Base-by-base conservation (phyloP, 2,888 invertebrate genomes). In the Terebella lapidaria region DNA sequence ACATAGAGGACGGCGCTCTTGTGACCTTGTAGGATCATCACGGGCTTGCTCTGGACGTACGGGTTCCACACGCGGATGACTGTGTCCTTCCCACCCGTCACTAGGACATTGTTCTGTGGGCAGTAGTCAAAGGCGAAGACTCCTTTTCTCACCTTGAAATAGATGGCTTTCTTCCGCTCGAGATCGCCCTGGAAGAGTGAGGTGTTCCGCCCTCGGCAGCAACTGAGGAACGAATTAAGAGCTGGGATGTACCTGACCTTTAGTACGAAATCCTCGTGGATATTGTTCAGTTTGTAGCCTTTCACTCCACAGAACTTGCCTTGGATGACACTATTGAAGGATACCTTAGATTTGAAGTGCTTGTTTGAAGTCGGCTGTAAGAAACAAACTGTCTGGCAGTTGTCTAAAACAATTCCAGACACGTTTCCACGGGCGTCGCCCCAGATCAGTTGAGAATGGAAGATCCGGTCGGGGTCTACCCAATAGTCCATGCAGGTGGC, bases 11-110 rank as follows among this genome's bases (percentile, higher is more conserved):
- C 84, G 15, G 87, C 71, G 22, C 35, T 60, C 35, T 51, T 87
- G 77, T 91, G 91, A 0, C 90, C 90, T 45, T 83, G 81, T 45
- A 91, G 82, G 10, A 85, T 80, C 18, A 84, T 84, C 46, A 82
- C 86, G 0, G 89, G 85, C 71, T 87, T 86, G 56, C 82, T 80
- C 1, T 88, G 85, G n/a, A 89, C 86, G 74, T 89, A 89, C 0
- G 89, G 86, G 79, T 89, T 90, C 91, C 91, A 92, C 56, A 90
- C 82, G 35, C 90, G 85, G 26, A 90, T 84, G 56, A 85, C 75
- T 69, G 88, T 87, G 79, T 92, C 92, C 4, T 88, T 87, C 3
- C 91, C 88, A n/a, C 62, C 61, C 18, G 78, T 75, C 3, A 74
- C 74, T 24, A 78, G 67, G 10, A 76, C 66, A 60, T 75, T 75